Base-by-base conservation (phyloP, 2,888 invertebrate genomes). In the Diaphora mendica region DNA sequence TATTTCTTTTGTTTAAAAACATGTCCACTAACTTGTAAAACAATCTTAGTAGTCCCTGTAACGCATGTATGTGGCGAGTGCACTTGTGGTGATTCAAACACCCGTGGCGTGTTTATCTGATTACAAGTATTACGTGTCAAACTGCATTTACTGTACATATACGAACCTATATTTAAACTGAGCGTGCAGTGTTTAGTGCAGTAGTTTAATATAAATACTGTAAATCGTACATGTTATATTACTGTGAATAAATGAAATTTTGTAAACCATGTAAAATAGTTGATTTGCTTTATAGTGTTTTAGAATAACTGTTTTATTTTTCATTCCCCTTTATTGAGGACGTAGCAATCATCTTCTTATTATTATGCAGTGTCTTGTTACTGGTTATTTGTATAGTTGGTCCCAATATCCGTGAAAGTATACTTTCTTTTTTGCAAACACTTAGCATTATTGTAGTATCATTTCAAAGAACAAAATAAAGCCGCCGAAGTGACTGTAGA, bases 51-150 rank as follows among this genome's bases (percentile, higher is more conserved):
- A 23, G 51, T 55, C 11, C 23, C n/a, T 55, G 51, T n/a, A 55
- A 78, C 64, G 73, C 59, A 42, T 66, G 70, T 51, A 68, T 74
- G 79, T 82, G 79, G 74, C 74, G 79, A 76, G 42, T 62, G 89
- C 91, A 90, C 89, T 91, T 90, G 83, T 82, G 74, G 87, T 89
- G 90, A 88, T 91, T 92, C 89, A 85, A 85, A 82, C 79, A 83
- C 81, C 80, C 77, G 79, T 79, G 77, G 83, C 80, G 77, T 82
- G 82, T 87, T 88, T 88, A 89, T 89, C 88, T 88, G 87, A 86
- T 89, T 90, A 91, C 88, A 79, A 78, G 81, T 86, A 86, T 89
- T 89, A 86, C 85, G 86, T 88, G 84, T 87, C 84, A 78, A 81
- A 82, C 82, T 79, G 77, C 81, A 72, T 70, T 78, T 80, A 70